These are phyloP conservation scores for Hypotaenidia philippensis DNA, from an alignment of 2,797 vertebrate genomes.

Conservation along the genomic window DNA sequence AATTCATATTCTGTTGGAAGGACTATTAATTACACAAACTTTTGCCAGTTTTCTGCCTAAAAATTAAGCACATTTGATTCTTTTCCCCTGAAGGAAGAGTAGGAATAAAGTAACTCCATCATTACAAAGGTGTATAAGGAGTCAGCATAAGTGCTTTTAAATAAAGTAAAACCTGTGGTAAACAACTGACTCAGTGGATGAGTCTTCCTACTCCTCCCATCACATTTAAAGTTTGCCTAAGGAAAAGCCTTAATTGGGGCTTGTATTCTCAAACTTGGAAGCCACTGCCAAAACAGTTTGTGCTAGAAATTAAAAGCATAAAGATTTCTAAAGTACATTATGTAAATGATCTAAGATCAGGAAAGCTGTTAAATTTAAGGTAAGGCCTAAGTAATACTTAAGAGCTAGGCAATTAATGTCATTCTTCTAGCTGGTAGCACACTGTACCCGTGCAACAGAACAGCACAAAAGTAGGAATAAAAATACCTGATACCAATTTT, in stretches of 20 bases:
- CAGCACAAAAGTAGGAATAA: not conserved
- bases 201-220: conserved; percentile 31
- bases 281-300: not conserved
- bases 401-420: not conserved
- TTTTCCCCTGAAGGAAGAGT: conserved; percentile 36
- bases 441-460: fast-evolving
- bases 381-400: not conserved
- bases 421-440: not conserved
- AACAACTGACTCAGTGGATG: conserved; percentile 47
- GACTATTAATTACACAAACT: not conserved
- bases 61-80: not conserved
- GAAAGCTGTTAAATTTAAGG: not conserved
- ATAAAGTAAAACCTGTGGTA: not conserved
- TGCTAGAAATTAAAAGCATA: not conserved
- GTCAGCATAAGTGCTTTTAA: not conserved
- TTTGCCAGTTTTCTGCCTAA: conserved; percentile 41
- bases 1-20: conserved; percentile 18
- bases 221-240: conserved; percentile 28
- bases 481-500: fast-evolving
- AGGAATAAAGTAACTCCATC: not conserved
- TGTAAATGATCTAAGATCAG: not conserved
- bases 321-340: not conserved
- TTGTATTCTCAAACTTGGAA: not conserved
- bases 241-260: conserved; percentile 13
- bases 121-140: not conserved